Evolutionary conservation across 2,797 vertebrate genomes (phyloP).

Genomic region (Parambassis ranga): DNA sequence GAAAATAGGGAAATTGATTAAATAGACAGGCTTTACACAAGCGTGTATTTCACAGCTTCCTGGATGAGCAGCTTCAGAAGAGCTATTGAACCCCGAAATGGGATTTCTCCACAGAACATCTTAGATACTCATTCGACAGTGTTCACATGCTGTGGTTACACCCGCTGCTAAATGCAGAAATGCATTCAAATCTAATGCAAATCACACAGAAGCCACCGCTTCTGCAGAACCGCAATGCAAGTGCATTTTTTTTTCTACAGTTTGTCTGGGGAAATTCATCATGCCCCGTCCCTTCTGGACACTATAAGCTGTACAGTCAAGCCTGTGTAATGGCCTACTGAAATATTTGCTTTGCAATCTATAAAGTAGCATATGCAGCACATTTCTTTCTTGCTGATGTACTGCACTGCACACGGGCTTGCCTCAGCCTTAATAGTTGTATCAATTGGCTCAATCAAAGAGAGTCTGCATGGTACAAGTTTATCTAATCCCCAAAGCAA

Average conservation of each 20-base stretch:
- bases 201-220: slow-evolving; percentile 12
- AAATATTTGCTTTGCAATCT: slow-evolving; percentile 40
- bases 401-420: neutral
- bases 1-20: slow-evolving; percentile 76
- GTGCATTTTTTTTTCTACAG: slow-evolving; percentile 19
- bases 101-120: slow-evolving; percentile 75
- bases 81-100: slow-evolving; percentile 80
- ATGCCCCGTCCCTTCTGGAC: neutral
- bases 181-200: slow-evolving; percentile 52
- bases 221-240: neutral
- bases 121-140: slow-evolving; percentile 59
- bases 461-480: slow-evolving; percentile 42
- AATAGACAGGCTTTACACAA: slow-evolving; percentile 69
- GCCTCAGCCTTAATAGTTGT: slow-evolving; percentile 22
- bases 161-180: slow-evolving; percentile 47
- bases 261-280: slow-evolving; percentile 3
- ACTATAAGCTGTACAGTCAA: neutral
- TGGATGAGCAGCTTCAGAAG: slow-evolving; percentile 59
- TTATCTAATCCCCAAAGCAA: slow-evolving; percentile 52
- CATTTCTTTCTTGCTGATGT: slow-evolving; percentile 20
- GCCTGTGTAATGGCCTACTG: neutral
- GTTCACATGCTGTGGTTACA: slow-evolving; percentile 41
- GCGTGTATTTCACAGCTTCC: slow-evolving; percentile 68
- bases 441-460: slow-evolving; percentile 53
- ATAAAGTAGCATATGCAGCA: slow-evolving; percentile 40